phyloP scores from a whole-genome alignment of 1,140 invertebrate species.

The Scylla paramamosain region DNA sequence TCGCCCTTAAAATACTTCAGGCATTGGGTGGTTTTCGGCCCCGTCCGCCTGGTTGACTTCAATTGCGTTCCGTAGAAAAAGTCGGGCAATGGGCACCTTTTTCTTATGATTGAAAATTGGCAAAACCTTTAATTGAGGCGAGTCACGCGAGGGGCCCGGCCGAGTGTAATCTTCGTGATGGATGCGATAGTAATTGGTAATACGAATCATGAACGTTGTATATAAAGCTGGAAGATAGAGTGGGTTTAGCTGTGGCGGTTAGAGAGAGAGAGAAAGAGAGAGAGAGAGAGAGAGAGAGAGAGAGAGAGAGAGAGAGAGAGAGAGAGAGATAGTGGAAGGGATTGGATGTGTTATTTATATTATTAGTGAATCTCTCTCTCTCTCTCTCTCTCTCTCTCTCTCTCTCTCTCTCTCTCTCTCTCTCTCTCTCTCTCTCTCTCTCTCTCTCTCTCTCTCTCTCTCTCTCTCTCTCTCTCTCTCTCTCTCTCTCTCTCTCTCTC shows the following conservation, averaged over 20 bases:
- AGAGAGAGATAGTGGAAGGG: not conserved
- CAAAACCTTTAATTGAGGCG: slow-evolving; percentile 61
- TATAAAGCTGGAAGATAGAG: slow-evolving; percentile 40
- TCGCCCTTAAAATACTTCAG: not conserved
- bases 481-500: not conserved
- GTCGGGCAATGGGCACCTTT: slow-evolving; percentile 44
- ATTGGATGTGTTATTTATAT: slow-evolving; percentile 5
- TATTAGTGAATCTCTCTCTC: not conserved
- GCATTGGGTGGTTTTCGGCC: not conserved
- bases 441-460: not conserved
- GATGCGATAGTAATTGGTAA: slow-evolving; percentile 64
- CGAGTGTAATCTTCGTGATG: slow-evolving; percentile 60
- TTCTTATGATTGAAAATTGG: slow-evolving; percentile 67
- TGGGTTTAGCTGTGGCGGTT: not conserved
- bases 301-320: not conserved
- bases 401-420: no score
- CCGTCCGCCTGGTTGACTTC: not conserved
- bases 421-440: slow-evolving; percentile 17
- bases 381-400: not conserved
- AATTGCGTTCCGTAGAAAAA: slow-evolving; percentile 37
- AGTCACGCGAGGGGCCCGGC: slow-evolving; percentile 49
- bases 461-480: slow-evolving; percentile 17
- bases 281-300: not conserved
- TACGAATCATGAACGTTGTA: slow-evolving; percentile 62
- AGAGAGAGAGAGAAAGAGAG: not conserved